Evolutionary conservation across 2,888 invertebrate species (phyloP).

Genomic region (Drosophila kanekoi): DNA sequence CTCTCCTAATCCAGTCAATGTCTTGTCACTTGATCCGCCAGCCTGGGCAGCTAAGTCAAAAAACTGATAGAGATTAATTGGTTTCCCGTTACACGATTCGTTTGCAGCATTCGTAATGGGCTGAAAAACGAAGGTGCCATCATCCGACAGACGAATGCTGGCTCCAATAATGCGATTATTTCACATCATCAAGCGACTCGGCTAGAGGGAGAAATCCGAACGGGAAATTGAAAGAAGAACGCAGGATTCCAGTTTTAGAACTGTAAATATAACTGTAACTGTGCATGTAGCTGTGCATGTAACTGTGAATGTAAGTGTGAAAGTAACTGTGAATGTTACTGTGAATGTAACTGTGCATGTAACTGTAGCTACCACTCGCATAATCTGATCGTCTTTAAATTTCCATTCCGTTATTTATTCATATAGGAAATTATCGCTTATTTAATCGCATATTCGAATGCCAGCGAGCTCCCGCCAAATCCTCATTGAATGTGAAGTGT

Average conservation of each 20-base stretch:
- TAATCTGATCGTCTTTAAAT: conserved; percentile 46
- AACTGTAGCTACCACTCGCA: conserved; percentile 9
- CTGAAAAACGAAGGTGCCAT: conserved; percentile 36
- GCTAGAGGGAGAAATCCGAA: conserved; percentile 21
- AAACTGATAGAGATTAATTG: conserved; percentile 78
- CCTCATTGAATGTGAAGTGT: conserved; percentile 57
- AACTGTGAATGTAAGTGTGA: neutral
- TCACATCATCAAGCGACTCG: conserved; percentile 28
- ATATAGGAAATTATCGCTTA: conserved; percentile 80
- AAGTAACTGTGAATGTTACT: neutral
- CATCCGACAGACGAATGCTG: conserved; percentile 12
- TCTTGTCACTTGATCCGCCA: conserved; percentile 74
- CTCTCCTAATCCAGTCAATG: conserved; percentile 75
- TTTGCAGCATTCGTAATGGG: conserved; percentile 42
- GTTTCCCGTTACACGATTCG: conserved; percentile 64
- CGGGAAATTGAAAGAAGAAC: conserved; percentile 7
- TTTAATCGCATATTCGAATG: conserved; percentile 67
- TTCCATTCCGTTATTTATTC: conserved; percentile 67
- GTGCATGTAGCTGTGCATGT: neutral
- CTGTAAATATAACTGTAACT: neutral
- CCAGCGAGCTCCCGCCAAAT: conserved; percentile 36
- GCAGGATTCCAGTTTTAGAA: neutral
- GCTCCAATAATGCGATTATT: conserved; percentile 63
- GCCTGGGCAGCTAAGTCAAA: conserved; percentile 24
- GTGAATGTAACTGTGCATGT: neutral